Conservation (phyloP, 2,113 vertebrate genomes). For the Sylvilagus bachmani region DNA sequence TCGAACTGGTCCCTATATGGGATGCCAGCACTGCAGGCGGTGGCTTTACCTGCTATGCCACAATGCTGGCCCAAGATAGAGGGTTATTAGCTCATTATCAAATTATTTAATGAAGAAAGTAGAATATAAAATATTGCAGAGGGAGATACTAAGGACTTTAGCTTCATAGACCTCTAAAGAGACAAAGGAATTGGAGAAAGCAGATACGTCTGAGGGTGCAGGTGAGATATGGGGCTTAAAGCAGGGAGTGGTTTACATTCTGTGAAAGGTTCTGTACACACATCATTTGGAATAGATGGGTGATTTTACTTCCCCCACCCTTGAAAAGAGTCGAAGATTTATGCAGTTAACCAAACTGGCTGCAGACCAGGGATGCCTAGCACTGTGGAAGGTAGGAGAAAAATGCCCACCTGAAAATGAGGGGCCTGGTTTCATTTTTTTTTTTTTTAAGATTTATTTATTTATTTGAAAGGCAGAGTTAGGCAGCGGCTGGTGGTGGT, state of each 20-base stretch:
- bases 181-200: background rate
- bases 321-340: conserved; percentile 35
- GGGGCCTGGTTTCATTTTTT: background rate
- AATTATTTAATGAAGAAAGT: background rate
- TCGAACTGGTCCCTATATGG: no score
- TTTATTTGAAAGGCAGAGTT: no score
- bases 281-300: background rate
- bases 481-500: no score
- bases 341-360: background rate
- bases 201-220: background rate
- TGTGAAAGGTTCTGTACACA: background rate
- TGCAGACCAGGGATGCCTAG: background rate
- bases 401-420: conserved; percentile 23
- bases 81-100: no score
- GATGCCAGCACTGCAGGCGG: no score
- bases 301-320: background rate
- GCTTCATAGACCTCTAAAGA: background rate
- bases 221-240: background rate
- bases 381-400: background rate
- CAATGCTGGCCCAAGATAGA: no score
- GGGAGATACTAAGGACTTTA: background rate
- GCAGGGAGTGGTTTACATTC: background rate
- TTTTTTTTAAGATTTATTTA: no score
- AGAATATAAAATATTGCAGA: background rate
- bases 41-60: no score